Base-by-base conservation (phyloP, 2,797 vertebrate genomes). In the Tachyglossus aculeatus region DNA sequence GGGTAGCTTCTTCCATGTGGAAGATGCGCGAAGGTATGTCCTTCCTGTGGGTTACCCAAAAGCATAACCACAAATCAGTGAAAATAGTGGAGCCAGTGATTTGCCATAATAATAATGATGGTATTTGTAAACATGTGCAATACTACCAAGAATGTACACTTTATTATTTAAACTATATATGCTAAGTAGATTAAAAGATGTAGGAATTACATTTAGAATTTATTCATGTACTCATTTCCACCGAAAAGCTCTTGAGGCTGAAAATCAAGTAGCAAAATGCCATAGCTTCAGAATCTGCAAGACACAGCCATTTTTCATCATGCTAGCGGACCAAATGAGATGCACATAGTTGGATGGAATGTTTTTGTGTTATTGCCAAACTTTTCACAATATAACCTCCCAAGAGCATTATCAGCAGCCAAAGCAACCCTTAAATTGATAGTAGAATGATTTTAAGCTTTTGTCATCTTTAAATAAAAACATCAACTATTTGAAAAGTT, bases 271-370 rank as follows among this genome's bases (percentile, higher is more conserved):
- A 47, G 31, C 39, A 53, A 38, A 59, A 57, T 7, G 9, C 12
- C 40, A 24, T 22, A 22, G 19, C 43, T 62, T 9, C 27, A 25
- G 37, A 4, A 2, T 59, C 44, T 25, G 13, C 31, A 21, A 37
- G 32, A 24, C 24, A 9, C 13, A 53, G 60, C 37, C 37, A 39
- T 33, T 62, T 74, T 57, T 63, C 15, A 52, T 61, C 58, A 54
- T 51, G 9, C 57, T 62, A 45, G 40, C 53, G 58, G 71, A 24
- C 29, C 33, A 61, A 71, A 29, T 61, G 56, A 67, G 50, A 70
- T 68, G 70, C 59, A 81, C 74, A 80, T 58, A 25, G 44, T 53
- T 61, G 39, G 27, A 74, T 78, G n/a, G 53, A 52, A 52, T 71
- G 65, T 48, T 75, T 77, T 71, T 53, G 44, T 75, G 27, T 53